These are phyloP conservation scores for Calliopum simillimum DNA, from an alignment of 2,888 invertebrate species.

Conservation along the genomic window DNA sequence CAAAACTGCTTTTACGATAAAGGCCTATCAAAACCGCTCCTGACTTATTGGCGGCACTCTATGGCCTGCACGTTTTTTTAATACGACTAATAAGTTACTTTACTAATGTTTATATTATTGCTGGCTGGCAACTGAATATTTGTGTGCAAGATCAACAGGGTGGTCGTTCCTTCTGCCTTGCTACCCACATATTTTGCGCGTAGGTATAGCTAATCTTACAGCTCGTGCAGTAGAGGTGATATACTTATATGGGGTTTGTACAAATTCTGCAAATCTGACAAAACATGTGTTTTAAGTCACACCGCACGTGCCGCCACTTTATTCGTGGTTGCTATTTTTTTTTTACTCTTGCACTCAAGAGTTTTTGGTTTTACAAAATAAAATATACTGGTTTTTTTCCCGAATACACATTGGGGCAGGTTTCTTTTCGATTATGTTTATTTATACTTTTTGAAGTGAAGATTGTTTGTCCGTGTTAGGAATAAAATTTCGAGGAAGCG, in stretches of 20 bases:
- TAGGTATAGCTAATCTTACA: not conserved
- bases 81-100: conserved; percentile 54
- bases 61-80: conserved; percentile 45
- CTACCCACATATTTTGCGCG: too few relatives aligned
- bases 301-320: conserved; percentile 52
- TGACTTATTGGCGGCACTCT: conserved; percentile 35
- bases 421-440: too few relatives aligned
- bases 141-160: conserved; percentile 30
- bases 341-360: too few relatives aligned
- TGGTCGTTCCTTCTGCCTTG: not conserved
- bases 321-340: conserved; percentile 37
- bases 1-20: not conserved
- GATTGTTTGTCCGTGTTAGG: too few relatives aligned
- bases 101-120: conserved; percentile 57
- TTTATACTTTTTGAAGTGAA: too few relatives aligned
- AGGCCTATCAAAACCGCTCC: conserved; percentile 13
- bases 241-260: too few relatives aligned
- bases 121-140: conserved; percentile 34
- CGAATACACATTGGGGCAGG: too few relatives aligned
- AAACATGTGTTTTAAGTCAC: conserved; percentile 68
- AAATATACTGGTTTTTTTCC: too few relatives aligned
- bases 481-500: too few relatives aligned
- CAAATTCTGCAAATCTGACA: conserved; percentile 47
- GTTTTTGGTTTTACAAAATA: too few relatives aligned
- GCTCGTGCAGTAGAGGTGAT: conserved; percentile 2